Conservation (phyloP, 2,797 vertebrate genomes). For the Uromys caudimaculatus region DNA sequence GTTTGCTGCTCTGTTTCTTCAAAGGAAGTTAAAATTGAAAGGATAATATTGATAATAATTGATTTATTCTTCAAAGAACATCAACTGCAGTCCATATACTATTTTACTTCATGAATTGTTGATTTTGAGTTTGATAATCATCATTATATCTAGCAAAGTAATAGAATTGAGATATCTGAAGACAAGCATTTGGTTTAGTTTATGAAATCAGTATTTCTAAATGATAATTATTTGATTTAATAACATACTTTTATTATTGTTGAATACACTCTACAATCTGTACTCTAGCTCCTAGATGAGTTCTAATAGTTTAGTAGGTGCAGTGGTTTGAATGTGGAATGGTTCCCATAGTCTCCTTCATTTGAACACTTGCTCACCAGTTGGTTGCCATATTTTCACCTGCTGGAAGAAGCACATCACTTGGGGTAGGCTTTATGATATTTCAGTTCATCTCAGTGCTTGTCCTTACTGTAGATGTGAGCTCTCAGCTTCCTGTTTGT, state of each 20-base stretch:
- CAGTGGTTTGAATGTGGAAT: background rate
- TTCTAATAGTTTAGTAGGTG: background rate
- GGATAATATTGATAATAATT: background rate
- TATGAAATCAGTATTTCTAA: background rate
- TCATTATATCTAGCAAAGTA: background rate
- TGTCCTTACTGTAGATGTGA: background rate
- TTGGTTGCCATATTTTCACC: background rate
- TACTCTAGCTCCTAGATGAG: background rate
- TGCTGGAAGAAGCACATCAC: background rate
- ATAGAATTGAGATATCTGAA: background rate
- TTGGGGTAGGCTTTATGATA: background rate
- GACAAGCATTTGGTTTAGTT: background rate
- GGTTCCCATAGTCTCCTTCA: background rate
- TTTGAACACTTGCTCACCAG: background rate
- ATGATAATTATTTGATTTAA: conserved; percentile 32
- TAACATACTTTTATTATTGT: background rate
- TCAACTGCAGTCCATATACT: background rate
- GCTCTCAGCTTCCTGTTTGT: background rate
- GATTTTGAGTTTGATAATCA: background rate
- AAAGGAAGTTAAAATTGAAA: conserved; percentile 42
- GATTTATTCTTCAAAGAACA: conserved; percentile 29
- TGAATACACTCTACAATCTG: conserved; percentile 26
- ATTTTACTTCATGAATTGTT: conserved; percentile 11
- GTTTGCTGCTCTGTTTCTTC: background rate
- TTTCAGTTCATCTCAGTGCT: background rate